Evolutionary conservation across 2,888 invertebrate genomes (phyloP), one percentile per base, ranked within the genome.

Genomic region (Quadroppia sp.): DNA sequence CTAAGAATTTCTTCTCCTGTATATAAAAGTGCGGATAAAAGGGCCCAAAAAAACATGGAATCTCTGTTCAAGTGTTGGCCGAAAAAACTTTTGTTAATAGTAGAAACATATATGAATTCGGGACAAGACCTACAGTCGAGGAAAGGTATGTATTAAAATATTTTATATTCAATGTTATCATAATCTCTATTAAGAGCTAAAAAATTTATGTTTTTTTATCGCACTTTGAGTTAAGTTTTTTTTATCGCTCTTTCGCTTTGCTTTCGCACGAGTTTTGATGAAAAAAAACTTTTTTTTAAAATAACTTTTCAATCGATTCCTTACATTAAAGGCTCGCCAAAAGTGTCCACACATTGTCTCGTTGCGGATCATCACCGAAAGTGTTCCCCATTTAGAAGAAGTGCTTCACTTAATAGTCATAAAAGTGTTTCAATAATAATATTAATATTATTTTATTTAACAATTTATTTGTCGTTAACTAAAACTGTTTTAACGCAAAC

Each of bases 371-470:
- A 56, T 56, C 56, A 56, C 56, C 56, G 56, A 56, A 56, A 56
- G 30, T 56, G 56, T 56, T 56, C 30, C 1, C 1, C 56, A 23
- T 17, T 30, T 28, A 28, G 13, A 56, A 28, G 28, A 56, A 56
- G 53, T 53, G 36, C 17, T 45, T 28, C 56, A 56, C 17, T 13
- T n/a, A 64, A 36, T 64, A 32, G 36, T 64, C 36, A 32, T 36
- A 64, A 64, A 36, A 32, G 61, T 64, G 36, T 64, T 64, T 36
- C n/a, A 32, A 30, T 15, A 15, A 59, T 59, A 36, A 13, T 64
- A 30, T 64, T 64, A n/a, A 20, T 64, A 36, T 15, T 64, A 20
- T 64, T 64, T 64, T 64, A 64, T 64, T 64, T 30, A 36, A n/a
- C 36, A 28, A 64, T 64, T 36, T 64, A 64, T 64, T 64, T 32